Evolutionary conservation across 2,888 invertebrate genomes (phyloP).

Genomic region (Rambutsinella grinnellia): DNA sequence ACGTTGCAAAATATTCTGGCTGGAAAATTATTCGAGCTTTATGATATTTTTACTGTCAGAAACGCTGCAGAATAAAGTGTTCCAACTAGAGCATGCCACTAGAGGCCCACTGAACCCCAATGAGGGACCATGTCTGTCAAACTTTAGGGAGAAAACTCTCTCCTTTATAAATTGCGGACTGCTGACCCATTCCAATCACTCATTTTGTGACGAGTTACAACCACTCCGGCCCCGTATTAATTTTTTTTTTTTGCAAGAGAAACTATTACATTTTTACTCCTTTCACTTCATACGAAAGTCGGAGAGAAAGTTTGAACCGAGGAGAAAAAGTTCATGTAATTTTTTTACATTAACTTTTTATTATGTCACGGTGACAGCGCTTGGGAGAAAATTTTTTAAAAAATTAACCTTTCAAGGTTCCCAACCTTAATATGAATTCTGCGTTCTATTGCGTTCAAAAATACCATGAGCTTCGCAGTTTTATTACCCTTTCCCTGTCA

Average conservation of each 20-base stretch:
- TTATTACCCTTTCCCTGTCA: neutral
- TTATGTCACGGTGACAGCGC: no score
- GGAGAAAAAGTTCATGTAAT: no score
- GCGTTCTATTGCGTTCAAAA: no score
- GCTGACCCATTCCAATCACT: neutral
- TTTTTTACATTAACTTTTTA: no score
- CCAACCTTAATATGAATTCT: no score
- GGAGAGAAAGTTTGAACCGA: no score
- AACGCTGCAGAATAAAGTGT: neutral
- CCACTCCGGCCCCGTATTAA: neutral
- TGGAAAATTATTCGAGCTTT: neutral
- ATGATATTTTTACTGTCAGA: neutral
- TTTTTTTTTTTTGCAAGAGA: neutral
- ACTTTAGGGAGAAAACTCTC: neutral
- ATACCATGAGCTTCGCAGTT: neutral
- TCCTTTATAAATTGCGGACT: neutral
- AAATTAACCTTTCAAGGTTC: no score
- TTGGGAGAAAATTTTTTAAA: no score
- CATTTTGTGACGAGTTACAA: neutral
- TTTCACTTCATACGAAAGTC: neutral
- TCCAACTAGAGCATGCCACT: neutral
- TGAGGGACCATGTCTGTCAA: neutral
- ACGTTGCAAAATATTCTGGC: neutral
- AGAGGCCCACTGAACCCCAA: neutral
- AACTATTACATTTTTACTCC: neutral